These are phyloP conservation scores for Lordiphosa collinella DNA, from an alignment of 1,140 invertebrate genomes.

Conservation along the genomic window DNA sequence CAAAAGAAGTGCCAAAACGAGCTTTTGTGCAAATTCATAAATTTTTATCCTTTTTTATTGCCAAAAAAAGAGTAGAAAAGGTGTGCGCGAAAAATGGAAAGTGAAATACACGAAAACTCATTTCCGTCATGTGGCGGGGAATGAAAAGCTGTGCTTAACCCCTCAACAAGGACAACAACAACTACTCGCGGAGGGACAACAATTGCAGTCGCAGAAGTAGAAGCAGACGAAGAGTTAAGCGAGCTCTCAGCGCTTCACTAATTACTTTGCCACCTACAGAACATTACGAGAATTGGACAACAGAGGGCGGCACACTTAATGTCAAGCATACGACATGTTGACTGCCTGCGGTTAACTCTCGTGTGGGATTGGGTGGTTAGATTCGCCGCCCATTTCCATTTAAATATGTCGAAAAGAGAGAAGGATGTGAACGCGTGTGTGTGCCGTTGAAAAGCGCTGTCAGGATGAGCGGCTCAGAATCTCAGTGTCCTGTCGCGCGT, in stretches of 20 bases:
- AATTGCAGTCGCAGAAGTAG: conserved; percentile 14
- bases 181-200: conserved; percentile 6
- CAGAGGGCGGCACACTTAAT: conserved; percentile 49
- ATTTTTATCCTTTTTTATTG: conserved; percentile 78
- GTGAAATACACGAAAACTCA: conserved; percentile 73
- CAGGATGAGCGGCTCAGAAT: not conserved
- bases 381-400: conserved; percentile 19
- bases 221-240: conserved; percentile 36
- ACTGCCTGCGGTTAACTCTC: conserved; percentile 53
- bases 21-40: conserved; percentile 59
- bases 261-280: conserved; percentile 70
- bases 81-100: conserved; percentile 56
- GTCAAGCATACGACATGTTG: conserved; percentile 58
- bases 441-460: conserved; percentile 11
- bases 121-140: conserved; percentile 51
- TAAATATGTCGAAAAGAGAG: conserved; percentile 29
- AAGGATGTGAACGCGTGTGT: not conserved
- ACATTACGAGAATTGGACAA: conserved; percentile 38
- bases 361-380: not conserved
- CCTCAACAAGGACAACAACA: conserved; percentile 20
- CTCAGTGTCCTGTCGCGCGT: conserved; percentile 12
- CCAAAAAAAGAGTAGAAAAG: conserved; percentile 12
- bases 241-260: conserved; percentile 50
- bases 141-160: conserved; percentile 51
- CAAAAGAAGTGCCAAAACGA: conserved; percentile 50